Conservation (phyloP, 2,797 vertebrate genomes). For the Neosilurus hyrtlii region DNA sequence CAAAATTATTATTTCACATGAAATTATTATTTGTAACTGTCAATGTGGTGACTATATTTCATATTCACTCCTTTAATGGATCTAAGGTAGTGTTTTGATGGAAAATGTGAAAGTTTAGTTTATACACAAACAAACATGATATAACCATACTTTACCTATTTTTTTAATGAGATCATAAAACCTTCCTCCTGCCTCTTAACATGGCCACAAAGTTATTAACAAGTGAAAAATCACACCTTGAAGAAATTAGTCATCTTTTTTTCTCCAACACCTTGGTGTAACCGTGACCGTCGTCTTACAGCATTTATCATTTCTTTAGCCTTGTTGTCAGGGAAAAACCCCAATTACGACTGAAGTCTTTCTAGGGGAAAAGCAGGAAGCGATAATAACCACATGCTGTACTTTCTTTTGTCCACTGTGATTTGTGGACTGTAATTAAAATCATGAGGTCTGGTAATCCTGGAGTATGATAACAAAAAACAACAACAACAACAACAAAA, state of each 20-base stretch:
- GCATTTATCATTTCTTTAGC: not conserved
- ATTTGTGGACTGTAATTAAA: slow-evolving; percentile 59
- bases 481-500: not conserved
- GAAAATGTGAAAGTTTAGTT: no score
- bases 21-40: no score
- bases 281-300: not conserved
- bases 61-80: no score
- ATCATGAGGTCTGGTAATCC: slow-evolving; percentile 45
- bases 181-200: no score
- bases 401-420: slow-evolving; percentile 54
- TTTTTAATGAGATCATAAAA: no score
- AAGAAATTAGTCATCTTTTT: not conserved
- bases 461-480: not conserved
- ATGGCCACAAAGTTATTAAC: no score
- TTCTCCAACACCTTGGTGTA: not conserved
- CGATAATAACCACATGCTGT: slow-evolving; percentile 55
- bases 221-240: no score
- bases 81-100: no score
- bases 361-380: slow-evolving; percentile 36
- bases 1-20: no score
- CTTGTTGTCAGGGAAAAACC: not conserved
- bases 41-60: no score
- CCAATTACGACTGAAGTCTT: slow-evolving; percentile 33
- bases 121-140: no score
- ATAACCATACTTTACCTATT: no score